phyloP scores from a whole-genome alignment of 1,140 invertebrate species.

The Hylaeus anthracinus region DNA sequence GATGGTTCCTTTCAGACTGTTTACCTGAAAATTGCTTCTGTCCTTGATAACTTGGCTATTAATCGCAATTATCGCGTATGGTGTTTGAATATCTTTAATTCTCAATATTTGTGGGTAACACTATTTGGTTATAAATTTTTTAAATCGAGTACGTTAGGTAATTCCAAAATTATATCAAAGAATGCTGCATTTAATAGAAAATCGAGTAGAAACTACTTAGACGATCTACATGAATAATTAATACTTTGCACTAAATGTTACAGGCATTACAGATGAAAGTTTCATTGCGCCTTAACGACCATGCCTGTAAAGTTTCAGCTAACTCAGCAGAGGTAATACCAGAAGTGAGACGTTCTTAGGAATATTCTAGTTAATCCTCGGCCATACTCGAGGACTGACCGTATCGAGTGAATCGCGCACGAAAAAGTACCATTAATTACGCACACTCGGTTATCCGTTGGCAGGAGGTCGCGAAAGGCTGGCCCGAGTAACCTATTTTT shows the following conservation, averaged over 20 bases:
- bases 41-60: conserved; percentile 8
- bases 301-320: background rate
- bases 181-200: too few species aligned
- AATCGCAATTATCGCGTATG: too few species aligned
- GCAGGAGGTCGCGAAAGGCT: background rate
- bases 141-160: too few species aligned
- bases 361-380: conserved; percentile 2
- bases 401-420: background rate
- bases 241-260: too few species aligned
- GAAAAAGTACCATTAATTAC: conserved; percentile 35
- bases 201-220: too few species aligned
- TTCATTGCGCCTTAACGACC: background rate
- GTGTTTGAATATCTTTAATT: too few species aligned
- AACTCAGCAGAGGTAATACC: background rate
- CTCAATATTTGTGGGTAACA: too few species aligned
- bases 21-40: conserved; percentile 15
- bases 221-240: too few species aligned
- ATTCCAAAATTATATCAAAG: too few species aligned
- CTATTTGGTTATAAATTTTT: too few species aligned
- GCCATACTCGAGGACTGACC: conserved; percentile 1
- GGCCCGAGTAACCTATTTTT: conserved; percentile 37
- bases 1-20: conserved; percentile 53
- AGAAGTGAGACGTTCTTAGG: conserved; percentile 21
- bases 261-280: background rate
- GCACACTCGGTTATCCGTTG: conserved; percentile 7